Conservation (phyloP, 2,888 invertebrate genomes). For the Ophonus ardosiacus region DNA sequence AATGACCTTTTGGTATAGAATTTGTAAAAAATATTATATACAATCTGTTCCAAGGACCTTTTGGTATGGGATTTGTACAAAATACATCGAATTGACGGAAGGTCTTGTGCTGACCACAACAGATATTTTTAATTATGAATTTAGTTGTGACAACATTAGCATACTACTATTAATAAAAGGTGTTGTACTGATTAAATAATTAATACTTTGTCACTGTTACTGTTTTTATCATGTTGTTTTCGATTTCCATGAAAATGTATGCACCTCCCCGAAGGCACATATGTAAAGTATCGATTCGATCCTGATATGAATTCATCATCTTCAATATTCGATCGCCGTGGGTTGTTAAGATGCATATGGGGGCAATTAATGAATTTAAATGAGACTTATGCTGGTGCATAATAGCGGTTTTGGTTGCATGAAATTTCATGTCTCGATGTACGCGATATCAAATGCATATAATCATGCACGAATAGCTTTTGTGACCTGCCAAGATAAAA, state of each 20-base stretch:
- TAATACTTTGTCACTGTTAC: no score
- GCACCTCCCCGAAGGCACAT: not conserved
- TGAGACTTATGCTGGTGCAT: constrained; percentile 48
- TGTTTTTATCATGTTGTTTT: not conserved
- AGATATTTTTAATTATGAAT: no score
- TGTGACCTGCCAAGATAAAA: constrained; percentile 60
- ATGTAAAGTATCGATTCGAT: not conserved
- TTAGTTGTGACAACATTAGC: no score
- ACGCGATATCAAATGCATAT: constrained; percentile 55
- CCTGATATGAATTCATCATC: not conserved
- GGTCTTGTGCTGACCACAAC: no score
- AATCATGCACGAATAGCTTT: constrained; percentile 54
- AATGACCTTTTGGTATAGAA: no score
- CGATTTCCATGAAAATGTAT: not conserved
- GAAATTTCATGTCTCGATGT: constrained; percentile 56
- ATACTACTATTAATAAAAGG: no score
- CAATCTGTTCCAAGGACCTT: no score
- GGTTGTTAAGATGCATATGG: not conserved
- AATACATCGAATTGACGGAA: no score
- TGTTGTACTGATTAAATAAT: no score
- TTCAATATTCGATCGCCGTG: not conserved
- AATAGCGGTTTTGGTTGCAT: constrained; percentile 56
- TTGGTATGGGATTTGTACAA: no score
- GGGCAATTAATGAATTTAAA: constrained; percentile 44
- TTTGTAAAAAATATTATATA: no score